Percentiles rank a stretch among this genome's conserved stretches.
phyloP scores from a whole-genome alignment of 2,113 vertebrate genomes.

The Phocoena sinus region DNA sequence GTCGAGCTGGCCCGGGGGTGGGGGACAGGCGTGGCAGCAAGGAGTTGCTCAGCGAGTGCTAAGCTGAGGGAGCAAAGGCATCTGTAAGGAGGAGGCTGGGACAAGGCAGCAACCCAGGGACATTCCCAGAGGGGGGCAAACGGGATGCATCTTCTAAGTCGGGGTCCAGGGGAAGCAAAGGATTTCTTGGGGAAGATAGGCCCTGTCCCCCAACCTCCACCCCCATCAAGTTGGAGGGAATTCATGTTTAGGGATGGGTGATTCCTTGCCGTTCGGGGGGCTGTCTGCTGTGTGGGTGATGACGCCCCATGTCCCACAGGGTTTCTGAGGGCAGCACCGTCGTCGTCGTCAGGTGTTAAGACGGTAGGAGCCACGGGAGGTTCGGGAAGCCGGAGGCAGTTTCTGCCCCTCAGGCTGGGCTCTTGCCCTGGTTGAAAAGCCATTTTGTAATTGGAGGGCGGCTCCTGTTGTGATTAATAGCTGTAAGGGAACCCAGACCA shows the following conservation, averaged over 20 bases:
- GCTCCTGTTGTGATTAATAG: constrained; percentile 28
- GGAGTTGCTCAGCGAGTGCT: not conserved
- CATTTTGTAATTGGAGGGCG: constrained; percentile 15
- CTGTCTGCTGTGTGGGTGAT: not conserved
- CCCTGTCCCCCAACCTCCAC: not conserved
- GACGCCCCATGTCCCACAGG: not conserved
- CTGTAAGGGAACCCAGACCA: not conserved
- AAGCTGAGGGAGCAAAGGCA: not conserved
- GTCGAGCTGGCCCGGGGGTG: not conserved
- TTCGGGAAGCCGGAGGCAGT: not conserved
- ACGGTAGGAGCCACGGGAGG: not conserved
- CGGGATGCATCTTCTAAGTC: not conserved
- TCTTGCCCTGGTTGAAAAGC: constrained; percentile 29
- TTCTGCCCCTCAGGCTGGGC: not conserved
- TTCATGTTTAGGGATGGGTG: not conserved
- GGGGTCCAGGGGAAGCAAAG: not conserved
- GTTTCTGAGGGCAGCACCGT: not conserved
- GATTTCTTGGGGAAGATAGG: not conserved
- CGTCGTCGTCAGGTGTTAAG: not conserved
- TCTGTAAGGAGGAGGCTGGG: not conserved
- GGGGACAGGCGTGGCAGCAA: not conserved
- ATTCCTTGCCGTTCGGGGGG: not conserved
- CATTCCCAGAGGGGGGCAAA: not conserved
- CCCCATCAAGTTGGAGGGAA: not conserved
- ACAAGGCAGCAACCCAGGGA: not conserved